Evolutionary conservation across 2,888 invertebrate genomes (phyloP).

Genomic region (Rotaria magnacalcarata): DNA sequence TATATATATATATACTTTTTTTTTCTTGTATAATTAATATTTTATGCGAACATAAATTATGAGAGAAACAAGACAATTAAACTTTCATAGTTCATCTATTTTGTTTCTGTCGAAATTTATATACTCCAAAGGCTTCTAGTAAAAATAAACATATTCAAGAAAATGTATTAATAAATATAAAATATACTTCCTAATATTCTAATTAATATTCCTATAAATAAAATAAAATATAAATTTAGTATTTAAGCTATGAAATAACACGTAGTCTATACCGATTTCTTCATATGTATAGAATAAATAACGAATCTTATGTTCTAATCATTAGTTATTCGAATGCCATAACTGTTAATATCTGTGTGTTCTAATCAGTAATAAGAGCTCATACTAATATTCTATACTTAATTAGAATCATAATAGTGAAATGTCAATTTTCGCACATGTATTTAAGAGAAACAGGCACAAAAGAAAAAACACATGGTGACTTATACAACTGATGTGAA

Average conservation of each 20-base stretch:
- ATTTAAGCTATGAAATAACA: neutral
- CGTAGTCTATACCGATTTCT: neutral
- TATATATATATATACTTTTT: too few species aligned
- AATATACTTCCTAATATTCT: neutral
- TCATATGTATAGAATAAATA: too few species aligned
- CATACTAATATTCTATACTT: neutral
- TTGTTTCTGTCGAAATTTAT: too few species aligned
- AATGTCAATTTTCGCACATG: slow-evolving; percentile 7
- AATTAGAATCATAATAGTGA: neutral
- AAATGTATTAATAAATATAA: neutral
- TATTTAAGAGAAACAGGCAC: slow-evolving; percentile 29
- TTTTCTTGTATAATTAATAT: too few species aligned
- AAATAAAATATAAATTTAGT: neutral
- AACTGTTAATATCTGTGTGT: neutral
- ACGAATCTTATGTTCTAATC: too few species aligned
- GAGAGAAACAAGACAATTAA: too few species aligned
- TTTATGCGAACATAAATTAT: too few species aligned
- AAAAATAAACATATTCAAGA: too few species aligned
- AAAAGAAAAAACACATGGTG: slow-evolving; percentile 20
- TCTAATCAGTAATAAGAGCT: neutral
- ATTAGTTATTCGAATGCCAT: too few species aligned
- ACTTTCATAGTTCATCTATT: too few species aligned
- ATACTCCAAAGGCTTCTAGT: too few species aligned
- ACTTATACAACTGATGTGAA: slow-evolving; percentile 26
- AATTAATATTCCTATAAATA: neutral